Evolutionary conservation across 2,888 invertebrate genomes (phyloP), one percentile per base, ranked within the genome.

Genomic region (Leucophenga montana): DNA sequence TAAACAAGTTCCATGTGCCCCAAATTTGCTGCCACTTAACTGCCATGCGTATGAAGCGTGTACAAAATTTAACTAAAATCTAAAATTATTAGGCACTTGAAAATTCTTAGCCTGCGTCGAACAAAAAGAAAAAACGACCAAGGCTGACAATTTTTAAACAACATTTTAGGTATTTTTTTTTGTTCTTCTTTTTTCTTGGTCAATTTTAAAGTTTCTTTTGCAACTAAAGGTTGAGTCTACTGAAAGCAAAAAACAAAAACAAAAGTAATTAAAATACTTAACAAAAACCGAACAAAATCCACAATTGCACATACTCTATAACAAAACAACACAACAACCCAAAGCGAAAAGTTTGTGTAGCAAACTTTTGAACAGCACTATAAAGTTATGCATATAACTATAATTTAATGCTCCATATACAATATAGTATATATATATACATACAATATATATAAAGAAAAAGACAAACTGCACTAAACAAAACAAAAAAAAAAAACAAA

Each of bases 381-480:
- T n/a, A n/a, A n/a, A n/a, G n/a, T n/a, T n/a, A n/a, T n/a, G n/a
- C n/a, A n/a, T n/a, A n/a, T n/a, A n/a, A n/a, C n/a, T n/a, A 33
- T 33, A 33, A 33, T 5, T 5, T 33, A 11, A 39, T 11, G 39
- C 39, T 39, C 8, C 39, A 11, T 39, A 39, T 39, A 39, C 11
- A 64, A 66, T 65, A 67, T 69, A 66, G 44, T 18, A 27, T 27
- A 59, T 14, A 59, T 11, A 39, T 11, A 39, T 39, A 39, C 9
- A 11, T 39, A 59, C n/a, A 70, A 65, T 53, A 20, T 53, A 20
- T 53, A 53, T 53, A 20, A 9, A 53, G 13, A 57, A 57, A 57
- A 27, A 27, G 9, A 33, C 31, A 72, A 74, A 72, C 69, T 61
- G 72, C 74, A 71, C 73, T 65, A 54, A 70, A 66, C 68, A 70